A percentile compares a stretch with the other conserved stretches of the same genome.
Conservation (phyloP, 2,797 vertebrate species). For the Acipenser oxyrinchus region DNA sequence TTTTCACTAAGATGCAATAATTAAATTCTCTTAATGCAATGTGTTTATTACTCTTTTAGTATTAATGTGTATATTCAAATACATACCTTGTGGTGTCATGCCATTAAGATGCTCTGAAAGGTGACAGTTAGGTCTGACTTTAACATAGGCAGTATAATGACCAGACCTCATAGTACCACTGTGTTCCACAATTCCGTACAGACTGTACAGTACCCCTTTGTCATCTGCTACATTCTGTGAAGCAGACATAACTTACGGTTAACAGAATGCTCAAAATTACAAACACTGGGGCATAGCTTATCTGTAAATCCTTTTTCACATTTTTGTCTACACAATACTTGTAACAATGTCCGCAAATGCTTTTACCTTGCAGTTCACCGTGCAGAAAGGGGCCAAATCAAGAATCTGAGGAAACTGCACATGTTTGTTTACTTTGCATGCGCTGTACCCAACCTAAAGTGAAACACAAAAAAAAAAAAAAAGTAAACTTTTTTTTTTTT, state of each 20-base stretch:
- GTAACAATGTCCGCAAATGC: neutral
- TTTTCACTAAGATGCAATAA: no score
- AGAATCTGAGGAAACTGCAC: conserved; percentile 83
- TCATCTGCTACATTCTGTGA: conserved; percentile 65
- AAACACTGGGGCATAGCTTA: neutral
- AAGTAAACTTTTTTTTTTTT: neutral
- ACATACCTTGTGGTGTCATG: conserved; percentile 51
- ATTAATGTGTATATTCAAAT: neutral
- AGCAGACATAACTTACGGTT: conserved; percentile 11
- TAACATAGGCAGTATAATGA: conserved; percentile 91
- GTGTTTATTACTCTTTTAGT: no score
- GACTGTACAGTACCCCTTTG: conserved; percentile 71
- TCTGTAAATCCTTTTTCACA: neutral
- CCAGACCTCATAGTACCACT: conserved; percentile 94
- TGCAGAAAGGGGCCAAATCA: conserved; percentile 89
- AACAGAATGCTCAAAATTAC: conserved; percentile 5
- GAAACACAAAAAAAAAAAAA: conserved; percentile 3
- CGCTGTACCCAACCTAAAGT: conserved; percentile 78
- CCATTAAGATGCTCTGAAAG: conserved; percentile 53
- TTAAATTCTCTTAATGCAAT: no score
- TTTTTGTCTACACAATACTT: conserved; percentile 1
- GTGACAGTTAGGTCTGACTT: conserved; percentile 54
- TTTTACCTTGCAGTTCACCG: conserved; percentile 83
- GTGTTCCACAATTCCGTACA: conserved; percentile 92
- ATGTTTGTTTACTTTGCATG: conserved; percentile 87